A percentile compares a stretch with the other conserved stretches of the same genome.
Evolutionary conservation across 2,888 invertebrate genomes (phyloP).

Genomic region (Drosophila trichaetosa): DNA sequence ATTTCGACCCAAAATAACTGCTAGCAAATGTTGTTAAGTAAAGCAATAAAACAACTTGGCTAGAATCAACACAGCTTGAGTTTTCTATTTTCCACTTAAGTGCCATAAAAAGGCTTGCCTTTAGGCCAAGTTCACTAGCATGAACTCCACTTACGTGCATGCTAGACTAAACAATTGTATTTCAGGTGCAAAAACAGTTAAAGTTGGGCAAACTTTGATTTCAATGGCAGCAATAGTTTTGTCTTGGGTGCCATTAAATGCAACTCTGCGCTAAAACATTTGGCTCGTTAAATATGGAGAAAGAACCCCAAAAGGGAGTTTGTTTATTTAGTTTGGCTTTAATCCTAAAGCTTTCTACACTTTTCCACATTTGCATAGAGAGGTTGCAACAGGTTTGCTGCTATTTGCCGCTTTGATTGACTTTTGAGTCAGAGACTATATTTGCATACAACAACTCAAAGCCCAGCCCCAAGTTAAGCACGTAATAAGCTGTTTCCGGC

Average conservation of each 20-base stretch:
- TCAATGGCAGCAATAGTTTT: constrained; percentile 17
- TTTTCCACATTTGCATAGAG: constrained; percentile 39
- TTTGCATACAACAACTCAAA: constrained; percentile 10
- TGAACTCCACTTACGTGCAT: constrained; percentile 54
- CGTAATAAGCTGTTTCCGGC: constrained; percentile 54
- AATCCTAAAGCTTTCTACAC: constrained; percentile 21
- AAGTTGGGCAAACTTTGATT: constrained; percentile 27
- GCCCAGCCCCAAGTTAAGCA: constrained; percentile 24
- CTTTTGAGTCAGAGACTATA: constrained; percentile 26
- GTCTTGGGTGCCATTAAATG: constrained; percentile 36
- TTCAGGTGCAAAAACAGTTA: constrained; percentile 48
- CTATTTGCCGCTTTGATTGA: constrained; percentile 53
- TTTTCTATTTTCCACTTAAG: constrained; percentile 6
- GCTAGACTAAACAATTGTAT: constrained; percentile 57
- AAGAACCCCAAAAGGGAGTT: constrained; percentile 1
- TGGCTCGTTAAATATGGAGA: constrained; percentile 19
- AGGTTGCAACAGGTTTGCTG: constrained; percentile 24
- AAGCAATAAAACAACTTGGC: constrained; percentile 67
- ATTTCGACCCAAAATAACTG: constrained; percentile 49
- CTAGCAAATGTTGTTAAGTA: constrained; percentile 71
- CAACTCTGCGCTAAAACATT: constrained; percentile 13
- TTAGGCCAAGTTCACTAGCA: constrained; percentile 9
- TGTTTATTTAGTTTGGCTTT: neutral
- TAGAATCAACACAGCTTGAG: constrained; percentile 24
- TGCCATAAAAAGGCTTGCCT: constrained; percentile 17